Evolutionary conservation across 2,797 vertebrate species (phyloP), one percentile per base, ranked within the genome.

Genomic region (Anguilla marmorata): DNA sequence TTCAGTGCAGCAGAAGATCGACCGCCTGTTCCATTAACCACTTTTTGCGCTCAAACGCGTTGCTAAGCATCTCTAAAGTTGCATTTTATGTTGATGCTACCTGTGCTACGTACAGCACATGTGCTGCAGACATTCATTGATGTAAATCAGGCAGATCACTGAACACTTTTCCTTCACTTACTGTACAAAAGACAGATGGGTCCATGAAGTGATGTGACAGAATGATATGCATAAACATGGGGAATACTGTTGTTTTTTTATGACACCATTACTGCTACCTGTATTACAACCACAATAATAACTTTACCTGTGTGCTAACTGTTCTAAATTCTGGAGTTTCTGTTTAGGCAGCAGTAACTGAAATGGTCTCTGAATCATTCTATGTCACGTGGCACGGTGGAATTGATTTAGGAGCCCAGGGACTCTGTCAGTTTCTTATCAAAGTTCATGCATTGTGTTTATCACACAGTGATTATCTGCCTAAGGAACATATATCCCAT

Each of bases 401-500:
- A 95, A 96, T 95, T 95, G 95, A 95, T 96, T 96, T 93, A 94
- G 91, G 92, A 94, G 92, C 92, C 92, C 91, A 86, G 91, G 92
- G 91, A 93, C 91, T 88, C 90, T 93, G 93, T 91, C 94, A 94
- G 93, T 93, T 94, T 83, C 90, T 94, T 94, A 95, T 96, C 94
- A 94, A 94, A 94, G 93, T 95, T 95, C 94, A 95, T 95, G 94
- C 93, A 94, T 94, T 93, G 94, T 95, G 94, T 95, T 95, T 96
- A 95, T 93, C 92, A 90, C 33, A 91, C 92, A 93, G 92, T 85
- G 93, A 96, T 95, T 95, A 94, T 93, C 93, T 94, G 95, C 96
- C 95, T 93, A 94, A 96, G 93, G 93, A 94, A 95, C 94, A 96
- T 95, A 94, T 95, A 96, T 95, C 95, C 95, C 92, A 94, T 96